Evolutionary conservation across 2,888 invertebrate genomes (phyloP).

Genomic region (Chrysolina oricalcia): DNA sequence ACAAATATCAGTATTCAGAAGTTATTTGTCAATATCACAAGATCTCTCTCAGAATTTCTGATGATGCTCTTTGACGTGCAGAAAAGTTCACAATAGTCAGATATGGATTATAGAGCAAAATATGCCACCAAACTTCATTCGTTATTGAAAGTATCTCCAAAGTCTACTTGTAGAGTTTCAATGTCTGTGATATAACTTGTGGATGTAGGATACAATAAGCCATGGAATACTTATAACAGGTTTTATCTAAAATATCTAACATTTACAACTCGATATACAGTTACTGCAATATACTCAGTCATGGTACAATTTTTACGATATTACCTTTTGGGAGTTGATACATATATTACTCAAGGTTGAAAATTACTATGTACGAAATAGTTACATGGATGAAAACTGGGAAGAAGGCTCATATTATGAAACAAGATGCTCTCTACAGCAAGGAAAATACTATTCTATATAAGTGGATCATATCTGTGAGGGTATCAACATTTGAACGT

Average conservation of each 20-base stretch:
- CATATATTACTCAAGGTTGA: not conserved
- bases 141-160: constrained; percentile 36
- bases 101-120: too few species aligned
- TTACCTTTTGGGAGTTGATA: not conserved
- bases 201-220: constrained; percentile 8
- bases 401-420: constrained; percentile 42
- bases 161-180: constrained; percentile 13
- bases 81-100: too few species aligned
- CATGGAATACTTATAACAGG: not conserved
- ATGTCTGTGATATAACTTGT: constrained; percentile 13
- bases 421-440: constrained; percentile 62
- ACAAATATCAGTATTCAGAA: too few species aligned
- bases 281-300: constrained; percentile 11
- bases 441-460: constrained; percentile 59
- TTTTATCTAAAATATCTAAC: constrained; percentile 6
- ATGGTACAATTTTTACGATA: constrained; percentile 17
- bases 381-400: not conserved
- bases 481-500: constrained; percentile 40
- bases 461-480: constrained; percentile 57
- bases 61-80: too few species aligned
- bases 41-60: too few species aligned
- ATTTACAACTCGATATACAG: constrained; percentile 18
- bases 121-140: too few species aligned
- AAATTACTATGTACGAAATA: not conserved
- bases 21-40: too few species aligned